Conservation (phyloP, 2,888 invertebrate genomes). For the Drosophila longiperda region DNA sequence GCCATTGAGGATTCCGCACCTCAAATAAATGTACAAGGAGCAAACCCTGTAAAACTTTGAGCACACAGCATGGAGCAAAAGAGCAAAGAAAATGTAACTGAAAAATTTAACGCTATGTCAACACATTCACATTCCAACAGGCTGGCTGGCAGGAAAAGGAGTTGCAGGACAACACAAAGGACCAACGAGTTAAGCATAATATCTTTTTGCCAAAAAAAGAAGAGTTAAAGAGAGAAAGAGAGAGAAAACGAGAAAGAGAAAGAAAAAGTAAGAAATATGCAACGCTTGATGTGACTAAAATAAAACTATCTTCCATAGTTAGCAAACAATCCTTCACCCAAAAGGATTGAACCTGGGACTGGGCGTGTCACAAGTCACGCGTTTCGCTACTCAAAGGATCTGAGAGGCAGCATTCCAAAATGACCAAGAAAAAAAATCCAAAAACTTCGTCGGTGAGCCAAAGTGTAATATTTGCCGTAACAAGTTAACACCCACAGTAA, state of each 20-base stretch:
- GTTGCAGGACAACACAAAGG: conserved; percentile 31
- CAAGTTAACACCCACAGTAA: conserved; percentile 58
- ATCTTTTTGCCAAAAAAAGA: conserved; percentile 27
- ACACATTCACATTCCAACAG: conserved; percentile 59
- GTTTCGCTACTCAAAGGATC: conserved; percentile 13
- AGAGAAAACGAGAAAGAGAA: background rate
- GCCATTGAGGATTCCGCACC: conserved; percentile 34
- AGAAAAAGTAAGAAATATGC: conserved; percentile 19
- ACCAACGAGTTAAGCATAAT: conserved; percentile 24
- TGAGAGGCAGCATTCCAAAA: conserved; percentile 18
- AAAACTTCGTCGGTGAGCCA: conserved; percentile 1
- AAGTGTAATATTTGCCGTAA: conserved; percentile 50
- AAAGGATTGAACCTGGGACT: conserved; percentile 15
- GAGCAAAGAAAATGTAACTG: conserved; percentile 66
- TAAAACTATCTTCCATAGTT: conserved; percentile 17
- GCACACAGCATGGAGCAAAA: conserved; percentile 19
- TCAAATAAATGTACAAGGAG: conserved; percentile 37
- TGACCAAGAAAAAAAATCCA: conserved; percentile 7
- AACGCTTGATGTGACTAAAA: conserved; percentile 30
- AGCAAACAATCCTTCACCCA: conserved; percentile 35
- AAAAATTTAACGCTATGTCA: conserved; percentile 75
- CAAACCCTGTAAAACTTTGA: conserved; percentile 52
- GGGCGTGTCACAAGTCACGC: conserved; percentile 37
- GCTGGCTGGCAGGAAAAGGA: conserved; percentile 17
- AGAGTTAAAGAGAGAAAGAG: background rate